Evolutionary conservation across 2,797 vertebrate species (phyloP).

Genomic region (Petrocephalus sullivani): DNA sequence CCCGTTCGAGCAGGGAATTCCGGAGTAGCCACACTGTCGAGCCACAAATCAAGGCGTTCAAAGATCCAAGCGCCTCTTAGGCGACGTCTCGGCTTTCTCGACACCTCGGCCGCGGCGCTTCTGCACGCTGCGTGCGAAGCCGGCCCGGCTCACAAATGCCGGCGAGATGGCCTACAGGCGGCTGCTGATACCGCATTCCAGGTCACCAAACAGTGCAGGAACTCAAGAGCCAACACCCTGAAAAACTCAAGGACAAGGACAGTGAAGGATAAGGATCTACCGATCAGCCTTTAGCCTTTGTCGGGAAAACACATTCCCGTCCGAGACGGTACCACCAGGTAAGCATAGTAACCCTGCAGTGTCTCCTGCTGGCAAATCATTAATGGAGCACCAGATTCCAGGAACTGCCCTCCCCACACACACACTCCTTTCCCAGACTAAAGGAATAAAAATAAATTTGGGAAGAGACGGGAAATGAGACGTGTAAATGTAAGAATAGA

Average conservation of each 20-base stretch:
- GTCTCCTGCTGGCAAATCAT: conserved; percentile 32
- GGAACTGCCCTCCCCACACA: neutral
- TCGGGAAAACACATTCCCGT: neutral
- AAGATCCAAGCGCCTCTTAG: neutral
- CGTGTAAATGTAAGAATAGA: neutral
- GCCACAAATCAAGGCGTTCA: neutral
- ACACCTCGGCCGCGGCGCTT: neutral
- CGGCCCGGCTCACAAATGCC: neutral
- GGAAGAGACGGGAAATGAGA: neutral
- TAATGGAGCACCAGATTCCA: neutral
- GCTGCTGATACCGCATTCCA: neutral
- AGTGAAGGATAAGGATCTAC: neutral
- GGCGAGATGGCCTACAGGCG: neutral
- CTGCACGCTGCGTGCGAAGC: neutral
- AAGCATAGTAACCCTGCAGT: neutral
- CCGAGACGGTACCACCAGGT: conserved; percentile 8
- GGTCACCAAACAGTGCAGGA: neutral
- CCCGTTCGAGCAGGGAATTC: neutral
- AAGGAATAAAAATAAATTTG: neutral
- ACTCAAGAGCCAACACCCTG: neutral
- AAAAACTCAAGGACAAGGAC: neutral
- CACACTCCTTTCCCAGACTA: neutral
- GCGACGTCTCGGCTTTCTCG: neutral
- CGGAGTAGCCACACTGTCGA: neutral
- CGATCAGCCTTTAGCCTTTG: neutral